Evolutionary conservation across 2,888 invertebrate species (phyloP).

Genomic region (Drosophila pseudotakahashii): DNA sequence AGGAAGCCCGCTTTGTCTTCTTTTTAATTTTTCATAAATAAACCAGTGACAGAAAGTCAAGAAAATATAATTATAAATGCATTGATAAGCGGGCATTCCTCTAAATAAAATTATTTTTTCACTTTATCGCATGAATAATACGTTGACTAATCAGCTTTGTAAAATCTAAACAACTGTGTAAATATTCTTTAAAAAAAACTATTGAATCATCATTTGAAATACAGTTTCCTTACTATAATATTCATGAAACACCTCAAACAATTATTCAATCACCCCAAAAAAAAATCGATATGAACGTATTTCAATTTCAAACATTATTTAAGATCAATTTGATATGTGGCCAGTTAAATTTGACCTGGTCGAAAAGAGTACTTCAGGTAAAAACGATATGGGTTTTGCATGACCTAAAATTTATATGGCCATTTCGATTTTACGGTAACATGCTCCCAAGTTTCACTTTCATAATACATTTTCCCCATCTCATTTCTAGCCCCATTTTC

Average conservation of each 20-base stretch:
- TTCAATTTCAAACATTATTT: too few relatives aligned
- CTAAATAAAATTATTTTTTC: not conserved
- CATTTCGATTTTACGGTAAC: too few relatives aligned
- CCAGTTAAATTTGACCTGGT: too few relatives aligned
- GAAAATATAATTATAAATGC: not conserved
- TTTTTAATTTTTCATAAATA: not conserved
- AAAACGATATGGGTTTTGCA: too few relatives aligned
- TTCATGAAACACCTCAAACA: too few relatives aligned
- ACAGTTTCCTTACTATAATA: too few relatives aligned
- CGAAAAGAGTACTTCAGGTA: too few relatives aligned
- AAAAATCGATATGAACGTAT: too few relatives aligned
- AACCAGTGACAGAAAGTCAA: not conserved
- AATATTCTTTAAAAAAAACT: not conserved
- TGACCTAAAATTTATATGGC: too few relatives aligned
- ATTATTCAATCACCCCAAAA: not conserved
- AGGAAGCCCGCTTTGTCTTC: too few relatives aligned
- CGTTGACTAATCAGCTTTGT: not conserved
- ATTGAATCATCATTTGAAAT: not conserved
- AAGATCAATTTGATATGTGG: too few relatives aligned
- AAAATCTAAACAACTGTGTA: not conserved
- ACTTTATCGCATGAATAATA: constrained; percentile 1
- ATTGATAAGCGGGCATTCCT: constrained; percentile 1
- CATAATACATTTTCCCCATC: not conserved
- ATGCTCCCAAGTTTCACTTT: not conserved
- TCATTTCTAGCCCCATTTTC: not conserved